Percentiles rank a stretch among this genome's conserved stretches.
phyloP scores from a whole-genome alignment of 2,797 vertebrate genomes.

The Alca torda region DNA sequence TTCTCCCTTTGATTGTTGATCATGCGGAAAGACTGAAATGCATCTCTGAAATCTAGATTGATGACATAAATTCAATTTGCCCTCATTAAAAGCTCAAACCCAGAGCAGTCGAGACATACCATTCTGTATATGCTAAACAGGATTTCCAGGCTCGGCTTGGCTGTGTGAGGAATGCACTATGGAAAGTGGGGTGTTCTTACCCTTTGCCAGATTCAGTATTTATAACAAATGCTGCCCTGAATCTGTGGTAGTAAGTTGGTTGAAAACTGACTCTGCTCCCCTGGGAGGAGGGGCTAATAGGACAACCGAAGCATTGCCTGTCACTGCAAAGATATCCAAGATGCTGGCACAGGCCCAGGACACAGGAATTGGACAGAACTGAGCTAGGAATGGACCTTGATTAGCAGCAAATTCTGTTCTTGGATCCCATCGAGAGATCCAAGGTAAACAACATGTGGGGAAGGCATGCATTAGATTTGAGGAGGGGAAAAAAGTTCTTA shows the following conservation, averaged over 20 bases:
- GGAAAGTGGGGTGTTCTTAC: conserved; percentile 22
- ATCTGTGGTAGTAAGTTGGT: conserved; percentile 4
- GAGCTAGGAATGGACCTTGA: conserved; percentile 13
- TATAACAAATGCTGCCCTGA: conserved; percentile 30
- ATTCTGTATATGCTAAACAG: conserved; percentile 18
- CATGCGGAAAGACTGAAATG: not conserved
- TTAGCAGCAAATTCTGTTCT: conserved; percentile 25
- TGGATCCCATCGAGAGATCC: conserved; percentile 5
- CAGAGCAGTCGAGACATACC: not conserved
- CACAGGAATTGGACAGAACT: not conserved
- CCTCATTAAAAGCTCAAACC: conserved; percentile 35
- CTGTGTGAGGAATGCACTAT: not conserved
- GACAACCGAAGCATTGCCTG: conserved; percentile 23
- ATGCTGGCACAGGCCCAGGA: conserved; percentile 15
- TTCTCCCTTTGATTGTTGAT: not conserved
- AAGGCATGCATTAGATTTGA: not conserved
- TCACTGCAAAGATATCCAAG: conserved; percentile 3
- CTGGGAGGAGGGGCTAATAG: conserved; percentile 10
- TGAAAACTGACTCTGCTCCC: conserved; percentile 16
- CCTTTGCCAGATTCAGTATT: conserved; percentile 38
- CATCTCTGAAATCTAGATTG: conserved; percentile 40
- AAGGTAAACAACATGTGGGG: conserved; percentile 8
- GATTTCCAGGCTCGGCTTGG: not conserved
- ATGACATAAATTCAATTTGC: conserved; percentile 31
- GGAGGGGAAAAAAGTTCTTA: not conserved